Base-by-base conservation (phyloP, 2,888 invertebrate genomes). In the Rhingia rostrata region DNA sequence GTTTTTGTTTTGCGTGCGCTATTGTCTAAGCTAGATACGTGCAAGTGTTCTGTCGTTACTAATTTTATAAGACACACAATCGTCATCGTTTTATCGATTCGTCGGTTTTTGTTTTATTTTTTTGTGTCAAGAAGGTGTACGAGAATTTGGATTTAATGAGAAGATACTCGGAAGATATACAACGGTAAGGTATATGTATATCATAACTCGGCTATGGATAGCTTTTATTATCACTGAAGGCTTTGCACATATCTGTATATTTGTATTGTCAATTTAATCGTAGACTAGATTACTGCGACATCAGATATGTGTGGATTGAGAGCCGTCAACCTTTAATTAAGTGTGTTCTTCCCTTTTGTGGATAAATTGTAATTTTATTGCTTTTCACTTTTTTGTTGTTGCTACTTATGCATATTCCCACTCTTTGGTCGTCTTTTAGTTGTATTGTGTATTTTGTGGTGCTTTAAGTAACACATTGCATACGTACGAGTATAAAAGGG, bases 301-400 rank as follows among this genome's bases (percentile, higher is more conserved):
- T 1, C 22, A 43, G 41, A 35, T 60, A n/a, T 43, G 37, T 54
- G 41, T 30, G 14, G 39, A 14, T 22, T 35, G 47, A 61, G 67
- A 77, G 67, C 64, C 67, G 73, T 73, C 83, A 83, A 83, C 67
- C 72, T 69, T 83, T 79, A 79, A 73, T 79, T 79, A 83, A 83
- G 83, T 83, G 79, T 58, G 69, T 83, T 51, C 53, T 83, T 83
- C 83, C 83, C 79, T 79, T 83, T 79, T 79, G 73, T 74, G 79
- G 67, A 51, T 51, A 53, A 53, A 61, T 73, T 80, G 61, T 82
- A 73, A 73, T 83, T 73, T 82, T 47, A 77, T 82, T 73, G 61
- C 78, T 69, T 83, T 79, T 79, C 69, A 69, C 79, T 69, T 82
- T 70, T 58, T 66, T 67, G 33, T 41, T 45, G 32, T 39, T 54